These are phyloP conservation scores for Gnathonemus longibarbis DNA, from an alignment of 2,113 vertebrate species.

Conservation along the genomic window DNA sequence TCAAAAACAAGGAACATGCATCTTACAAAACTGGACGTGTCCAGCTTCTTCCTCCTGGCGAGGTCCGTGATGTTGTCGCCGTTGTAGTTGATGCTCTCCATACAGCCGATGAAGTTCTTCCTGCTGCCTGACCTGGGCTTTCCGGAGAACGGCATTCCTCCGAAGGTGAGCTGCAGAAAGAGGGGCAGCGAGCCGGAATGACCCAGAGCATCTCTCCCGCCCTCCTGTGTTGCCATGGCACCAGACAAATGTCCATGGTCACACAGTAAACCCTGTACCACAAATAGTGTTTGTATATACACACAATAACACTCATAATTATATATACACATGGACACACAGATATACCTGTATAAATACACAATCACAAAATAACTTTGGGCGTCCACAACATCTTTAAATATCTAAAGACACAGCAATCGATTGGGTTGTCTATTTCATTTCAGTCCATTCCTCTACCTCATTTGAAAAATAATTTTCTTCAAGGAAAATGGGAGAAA, in stretches of 20 bases:
- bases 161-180: conserved; percentile 77
- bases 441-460: background rate
- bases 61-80: conserved; percentile 92
- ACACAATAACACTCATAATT: background rate
- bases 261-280: background rate
- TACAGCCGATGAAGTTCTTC: conserved; percentile 91
- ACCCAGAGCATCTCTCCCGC: background rate
- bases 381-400: background rate
- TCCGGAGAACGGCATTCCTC: conserved; percentile 80
- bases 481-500: background rate
- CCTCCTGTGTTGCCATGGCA: background rate
- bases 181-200: background rate
- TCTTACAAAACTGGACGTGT: conserved; percentile 74
- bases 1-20: background rate
- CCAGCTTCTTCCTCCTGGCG: conserved; percentile 79
- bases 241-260: background rate
- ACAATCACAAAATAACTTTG: background rate
- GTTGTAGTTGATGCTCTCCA: conserved; percentile 93
- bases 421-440: background rate
- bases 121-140: conserved; percentile 79
- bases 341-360: background rate
- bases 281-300: background rate
- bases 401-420: background rate
- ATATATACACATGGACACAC: background rate
- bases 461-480: conserved; percentile 1